These are phyloP conservation scores for Orestias chungarensis DNA, from an alignment of 2,797 vertebrate species.

Conservation along the genomic window DNA sequence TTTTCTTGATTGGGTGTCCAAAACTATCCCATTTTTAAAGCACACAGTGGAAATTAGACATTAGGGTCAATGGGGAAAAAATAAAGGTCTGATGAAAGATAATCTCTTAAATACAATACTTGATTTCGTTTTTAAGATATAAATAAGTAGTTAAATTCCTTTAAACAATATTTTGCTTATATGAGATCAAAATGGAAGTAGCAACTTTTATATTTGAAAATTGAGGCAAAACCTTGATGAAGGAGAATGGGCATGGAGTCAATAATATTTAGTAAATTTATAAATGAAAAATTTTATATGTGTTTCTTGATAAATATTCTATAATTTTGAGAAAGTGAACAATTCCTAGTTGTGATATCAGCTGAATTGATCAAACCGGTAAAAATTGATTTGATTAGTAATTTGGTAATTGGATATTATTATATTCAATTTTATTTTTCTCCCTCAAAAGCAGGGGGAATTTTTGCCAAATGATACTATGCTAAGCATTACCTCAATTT, in stretches of 20 bases:
- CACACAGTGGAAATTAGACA: neutral
- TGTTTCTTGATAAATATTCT: neutral
- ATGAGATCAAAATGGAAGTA: neutral
- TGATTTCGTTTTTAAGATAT: too few relatives aligned
- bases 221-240: neutral
- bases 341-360: slow-evolving; percentile 2
- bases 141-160: too few relatives aligned
- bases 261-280: neutral
- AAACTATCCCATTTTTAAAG: neutral
- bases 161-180: too few relatives aligned
- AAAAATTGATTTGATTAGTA: neutral
- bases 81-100: neutral
- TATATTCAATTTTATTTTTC: slow-evolving; percentile 4
- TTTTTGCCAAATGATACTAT: neutral
- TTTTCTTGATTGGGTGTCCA: too few relatives aligned
- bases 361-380: neutral
- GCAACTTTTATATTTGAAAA: neutral
- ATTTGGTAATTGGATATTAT: neutral
- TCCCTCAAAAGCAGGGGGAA: neutral
- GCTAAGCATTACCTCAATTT: neutral
- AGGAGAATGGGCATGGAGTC: neutral
- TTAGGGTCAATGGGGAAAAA: neutral
- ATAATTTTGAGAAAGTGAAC: neutral
- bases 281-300: neutral
- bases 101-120: too few relatives aligned